Evolutionary conservation across 1,140 invertebrate species (phyloP).

Genomic region (Panulirus ornatus): DNA sequence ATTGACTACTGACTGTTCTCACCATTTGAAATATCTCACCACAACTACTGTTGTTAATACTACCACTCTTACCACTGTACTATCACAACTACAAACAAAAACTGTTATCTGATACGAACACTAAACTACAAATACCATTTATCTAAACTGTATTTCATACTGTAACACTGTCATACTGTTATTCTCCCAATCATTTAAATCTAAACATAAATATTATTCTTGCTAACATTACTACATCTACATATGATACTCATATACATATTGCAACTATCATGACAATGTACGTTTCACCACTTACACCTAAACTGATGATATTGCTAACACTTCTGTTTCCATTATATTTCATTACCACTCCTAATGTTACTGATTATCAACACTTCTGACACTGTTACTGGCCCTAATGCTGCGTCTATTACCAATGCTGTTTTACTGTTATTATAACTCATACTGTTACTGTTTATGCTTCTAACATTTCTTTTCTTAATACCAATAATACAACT

Average conservation of each 20-base stretch:
- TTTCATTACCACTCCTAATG: neutral
- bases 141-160: neutral
- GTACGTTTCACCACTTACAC: too few species aligned
- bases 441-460: conserved; percentile 32
- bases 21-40: conserved; percentile 43
- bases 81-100: neutral
- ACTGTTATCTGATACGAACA: neutral
- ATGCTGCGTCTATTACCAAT: conserved; percentile 5
- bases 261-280: neutral
- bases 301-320: too few species aligned
- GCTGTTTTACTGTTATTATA: conserved; percentile 1
- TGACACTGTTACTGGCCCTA: neutral
- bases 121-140: neutral
- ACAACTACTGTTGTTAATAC: conserved; percentile 31
- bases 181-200: neutral
- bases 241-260: too few species aligned
- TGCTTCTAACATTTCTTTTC: conserved; percentile 16
- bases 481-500: neutral
- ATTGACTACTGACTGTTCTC: conserved; percentile 40
- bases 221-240: too few species aligned
- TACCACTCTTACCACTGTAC: neutral
- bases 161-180: neutral
- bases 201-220: neutral
- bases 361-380: conserved; percentile 13
- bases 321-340: neutral